Evolutionary conservation across 2,888 invertebrate species (phyloP).

Genomic region (Clostera curtula): DNA sequence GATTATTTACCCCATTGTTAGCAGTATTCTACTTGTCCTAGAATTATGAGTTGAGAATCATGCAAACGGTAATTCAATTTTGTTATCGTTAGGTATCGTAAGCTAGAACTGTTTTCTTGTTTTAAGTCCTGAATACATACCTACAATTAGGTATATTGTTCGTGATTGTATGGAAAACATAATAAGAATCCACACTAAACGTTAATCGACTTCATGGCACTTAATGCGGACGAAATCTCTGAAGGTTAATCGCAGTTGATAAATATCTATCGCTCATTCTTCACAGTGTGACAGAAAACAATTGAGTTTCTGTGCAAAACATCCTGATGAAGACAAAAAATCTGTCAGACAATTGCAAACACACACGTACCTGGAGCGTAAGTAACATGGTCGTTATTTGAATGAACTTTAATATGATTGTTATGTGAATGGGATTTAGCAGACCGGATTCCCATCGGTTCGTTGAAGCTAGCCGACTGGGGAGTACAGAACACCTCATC

Average conservation of each 20-base stretch:
- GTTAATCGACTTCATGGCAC: too few species aligned
- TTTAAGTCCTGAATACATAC: too few species aligned
- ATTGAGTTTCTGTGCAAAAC: slow-evolving; percentile 26
- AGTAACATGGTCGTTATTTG: too few species aligned
- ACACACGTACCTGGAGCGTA: slow-evolving; percentile 2
- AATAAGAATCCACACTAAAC: neutral
- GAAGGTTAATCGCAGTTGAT: slow-evolving; percentile 23
- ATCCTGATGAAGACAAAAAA: slow-evolving; percentile 20
- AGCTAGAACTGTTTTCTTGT: too few species aligned
- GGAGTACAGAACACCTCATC: too few species aligned
- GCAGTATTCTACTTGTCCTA: slow-evolving; percentile 5
- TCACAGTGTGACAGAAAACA: slow-evolving; percentile 30
- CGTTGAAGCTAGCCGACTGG: too few species aligned
- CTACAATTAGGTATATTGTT: too few species aligned
- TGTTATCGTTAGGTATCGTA: too few species aligned
- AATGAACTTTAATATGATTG: too few species aligned
- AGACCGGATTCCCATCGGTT: too few species aligned
- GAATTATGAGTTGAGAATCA: slow-evolving; percentile 13
- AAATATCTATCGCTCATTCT: slow-evolving; percentile 28
- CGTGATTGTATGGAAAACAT: neutral
- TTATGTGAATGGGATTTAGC: too few species aligned
- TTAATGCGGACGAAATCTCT: too few species aligned
- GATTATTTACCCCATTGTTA: slow-evolving; percentile 10
- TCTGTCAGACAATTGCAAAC: slow-evolving; percentile 2
- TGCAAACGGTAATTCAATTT: slow-evolving; percentile 8